Percentiles rank a stretch among this genome's conserved stretches.
These are phyloP conservation scores for Oithona nana DNA, from an alignment of 2,888 invertebrate species.

Conservation along the genomic window DNA sequence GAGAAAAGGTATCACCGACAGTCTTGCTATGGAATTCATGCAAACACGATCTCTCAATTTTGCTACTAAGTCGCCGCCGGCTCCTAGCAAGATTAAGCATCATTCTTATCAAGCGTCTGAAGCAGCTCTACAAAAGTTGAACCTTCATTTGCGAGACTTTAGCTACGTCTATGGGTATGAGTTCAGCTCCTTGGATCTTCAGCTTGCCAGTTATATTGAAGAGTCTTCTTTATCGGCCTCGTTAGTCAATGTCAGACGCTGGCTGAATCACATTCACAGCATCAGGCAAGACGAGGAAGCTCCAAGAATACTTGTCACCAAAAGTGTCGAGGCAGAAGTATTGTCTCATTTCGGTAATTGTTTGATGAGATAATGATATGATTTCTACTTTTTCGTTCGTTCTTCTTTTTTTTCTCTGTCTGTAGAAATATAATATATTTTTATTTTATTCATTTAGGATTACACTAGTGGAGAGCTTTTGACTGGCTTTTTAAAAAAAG, in stretches of 20 bases:
- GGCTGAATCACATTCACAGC: not conserved
- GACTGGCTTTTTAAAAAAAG: constrained; percentile 83
- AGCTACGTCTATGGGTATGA: not conserved
- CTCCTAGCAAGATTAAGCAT: too few relatives aligned
- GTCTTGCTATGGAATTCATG: constrained; percentile 62
- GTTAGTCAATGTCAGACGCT: not conserved
- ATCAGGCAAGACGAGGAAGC: not conserved
- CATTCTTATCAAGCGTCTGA: not conserved
- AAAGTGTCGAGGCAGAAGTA: not conserved
- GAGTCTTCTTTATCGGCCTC: not conserved
- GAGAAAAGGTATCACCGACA: constrained; percentile 61
- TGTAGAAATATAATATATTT: not conserved
- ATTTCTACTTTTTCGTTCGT: too few relatives aligned
- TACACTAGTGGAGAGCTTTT: constrained; percentile 72
- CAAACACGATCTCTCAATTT: constrained; percentile 42
- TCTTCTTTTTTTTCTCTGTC: not conserved
- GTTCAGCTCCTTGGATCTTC: not conserved
- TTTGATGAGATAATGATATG: too few relatives aligned
- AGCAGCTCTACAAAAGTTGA: not conserved
- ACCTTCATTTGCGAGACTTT: not conserved
- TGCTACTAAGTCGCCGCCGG: not conserved
- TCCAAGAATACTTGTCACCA: not conserved
- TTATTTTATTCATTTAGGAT: constrained; percentile 34
- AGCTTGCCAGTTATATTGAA: not conserved
- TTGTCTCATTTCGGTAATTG: not conserved